These are phyloP conservation scores for Lasiurus borealis DNA, from an alignment of 2,113 vertebrate genomes.

Conservation along the genomic window DNA sequence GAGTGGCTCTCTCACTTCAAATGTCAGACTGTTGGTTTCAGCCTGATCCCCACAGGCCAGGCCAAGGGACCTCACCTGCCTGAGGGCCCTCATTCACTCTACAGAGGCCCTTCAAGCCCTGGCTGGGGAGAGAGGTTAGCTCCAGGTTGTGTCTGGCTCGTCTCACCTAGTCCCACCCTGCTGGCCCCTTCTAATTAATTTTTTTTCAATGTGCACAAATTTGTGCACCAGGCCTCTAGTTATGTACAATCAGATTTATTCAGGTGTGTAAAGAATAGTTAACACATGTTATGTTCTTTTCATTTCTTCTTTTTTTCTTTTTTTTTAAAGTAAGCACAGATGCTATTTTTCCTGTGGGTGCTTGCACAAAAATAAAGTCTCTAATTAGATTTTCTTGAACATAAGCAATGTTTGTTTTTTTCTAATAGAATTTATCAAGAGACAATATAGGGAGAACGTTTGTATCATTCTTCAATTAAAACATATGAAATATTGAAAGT, in stretches of 20 bases:
- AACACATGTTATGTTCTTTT: background rate
- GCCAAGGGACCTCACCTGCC: too few relatives aligned
- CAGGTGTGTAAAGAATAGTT: slow-evolving; percentile 11
- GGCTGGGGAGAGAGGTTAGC: too few relatives aligned
- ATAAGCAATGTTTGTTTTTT: background rate
- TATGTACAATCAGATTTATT: background rate
- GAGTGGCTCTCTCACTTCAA: too few relatives aligned
- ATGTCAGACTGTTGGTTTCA: too few relatives aligned
- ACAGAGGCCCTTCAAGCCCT: too few relatives aligned
- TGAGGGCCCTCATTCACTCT: too few relatives aligned
- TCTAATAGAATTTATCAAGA: slow-evolving; percentile 16
- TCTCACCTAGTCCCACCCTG: too few relatives aligned
- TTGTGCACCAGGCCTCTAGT: too few relatives aligned
- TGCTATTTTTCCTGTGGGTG: background rate
- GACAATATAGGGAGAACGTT: background rate
- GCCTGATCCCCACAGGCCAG: too few relatives aligned
- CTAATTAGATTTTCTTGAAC: slow-evolving; percentile 35
- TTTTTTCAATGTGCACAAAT: too few relatives aligned
- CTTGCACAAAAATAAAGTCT: background rate
- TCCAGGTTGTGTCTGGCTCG: too few relatives aligned
- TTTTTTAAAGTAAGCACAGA: background rate
- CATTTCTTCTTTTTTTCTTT: background rate
- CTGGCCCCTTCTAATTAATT: too few relatives aligned
- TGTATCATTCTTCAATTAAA: background rate
- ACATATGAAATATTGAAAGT: background rate